A percentile compares a stretch with the other conserved stretches of the same genome.
These are phyloP conservation scores for Eurois occulta DNA, from an alignment of 2,888 invertebrate genomes.

Conservation along the genomic window DNA sequence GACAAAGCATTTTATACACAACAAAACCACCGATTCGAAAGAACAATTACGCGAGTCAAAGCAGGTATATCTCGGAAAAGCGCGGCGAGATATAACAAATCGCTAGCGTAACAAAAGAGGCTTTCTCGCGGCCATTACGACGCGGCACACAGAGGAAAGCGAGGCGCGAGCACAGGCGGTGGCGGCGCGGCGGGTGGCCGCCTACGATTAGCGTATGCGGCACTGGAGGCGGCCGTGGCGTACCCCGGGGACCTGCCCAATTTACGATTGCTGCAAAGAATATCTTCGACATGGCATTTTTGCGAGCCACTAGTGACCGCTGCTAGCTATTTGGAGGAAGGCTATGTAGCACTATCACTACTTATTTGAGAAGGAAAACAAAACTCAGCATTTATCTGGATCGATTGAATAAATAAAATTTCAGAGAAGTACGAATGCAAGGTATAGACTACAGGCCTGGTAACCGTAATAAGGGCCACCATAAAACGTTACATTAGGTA, in stretches of 20 bases:
- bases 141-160: constrained; percentile 82
- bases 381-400: constrained; percentile 73
- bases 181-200: constrained; percentile 69
- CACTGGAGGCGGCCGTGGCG: constrained; percentile 76
- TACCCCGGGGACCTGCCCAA: constrained; percentile 79
- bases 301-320: constrained; percentile 83
- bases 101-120: constrained; percentile 89
- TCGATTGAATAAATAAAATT: constrained; percentile 83
- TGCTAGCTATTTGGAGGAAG: constrained; percentile 62
- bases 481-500: constrained; percentile 91
- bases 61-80: constrained; percentile 87
- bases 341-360: constrained; percentile 60
- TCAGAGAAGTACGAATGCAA: constrained; percentile 72
- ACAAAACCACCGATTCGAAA: constrained; percentile 88
- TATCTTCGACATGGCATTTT: constrained; percentile 86
- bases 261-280: constrained; percentile 89
- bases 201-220: constrained; percentile 86
- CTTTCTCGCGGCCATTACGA: constrained; percentile 89
- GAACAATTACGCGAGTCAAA: constrained; percentile 90
- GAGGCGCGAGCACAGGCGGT: constrained; percentile 76
- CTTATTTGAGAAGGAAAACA: constrained; percentile 68
- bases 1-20: constrained; percentile 89
- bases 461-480: constrained; percentile 89
- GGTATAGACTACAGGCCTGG: constrained; percentile 79
- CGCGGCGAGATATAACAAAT: constrained; percentile 89